Evolutionary conservation across 1,140 invertebrate genomes (phyloP), one percentile per base, ranked within the genome.

Genomic region (Dinoponera quadriceps): DNA sequence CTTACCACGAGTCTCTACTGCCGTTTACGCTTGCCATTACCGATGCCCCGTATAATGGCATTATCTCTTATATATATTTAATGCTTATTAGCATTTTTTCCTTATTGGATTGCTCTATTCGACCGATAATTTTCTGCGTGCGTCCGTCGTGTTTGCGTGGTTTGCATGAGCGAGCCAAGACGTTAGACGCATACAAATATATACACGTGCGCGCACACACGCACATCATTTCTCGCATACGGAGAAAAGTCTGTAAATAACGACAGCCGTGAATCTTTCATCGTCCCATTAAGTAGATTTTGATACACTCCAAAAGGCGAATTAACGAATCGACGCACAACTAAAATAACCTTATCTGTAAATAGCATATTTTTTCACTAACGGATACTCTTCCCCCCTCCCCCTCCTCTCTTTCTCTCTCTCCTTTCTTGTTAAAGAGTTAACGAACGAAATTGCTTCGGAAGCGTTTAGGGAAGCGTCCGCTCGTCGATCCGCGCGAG

Each of bases 331-430:
- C 85, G 88, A 93, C 91, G 93, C 93, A 93, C 93, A 94, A 93
- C 88, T 91, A 93, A 86, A 89, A 91, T 44, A 44, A 92, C 83
- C 84, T 91, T 91, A 91, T 89, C 89, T 94, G 93, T 93, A 94
- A 93, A 94, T 94, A 94, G 89, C 89, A 89, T 94, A 94, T 94
- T 94, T 94, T 94, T 94, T 93, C 93, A 94, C 93, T 91, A 90
- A 88, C 69, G 83, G 65, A 88, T 83, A 86, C 92, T 91, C 86
- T 20, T 20, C 11, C 38, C 7, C 7, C 33, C 7, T 7, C 7
- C 33, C 7, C 33, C 7, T 7, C 7, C 33, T 33, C 33, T 33
- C 2, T 2, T 9, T 44, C 38, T 44, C 38, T 44, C 38, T 44
- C 38, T 44, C 7, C 38, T 44, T 3, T 44, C 91, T 90, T 83